Base-by-base conservation (phyloP, 2,797 vertebrate genomes). In the Fratercula arctica region DNA sequence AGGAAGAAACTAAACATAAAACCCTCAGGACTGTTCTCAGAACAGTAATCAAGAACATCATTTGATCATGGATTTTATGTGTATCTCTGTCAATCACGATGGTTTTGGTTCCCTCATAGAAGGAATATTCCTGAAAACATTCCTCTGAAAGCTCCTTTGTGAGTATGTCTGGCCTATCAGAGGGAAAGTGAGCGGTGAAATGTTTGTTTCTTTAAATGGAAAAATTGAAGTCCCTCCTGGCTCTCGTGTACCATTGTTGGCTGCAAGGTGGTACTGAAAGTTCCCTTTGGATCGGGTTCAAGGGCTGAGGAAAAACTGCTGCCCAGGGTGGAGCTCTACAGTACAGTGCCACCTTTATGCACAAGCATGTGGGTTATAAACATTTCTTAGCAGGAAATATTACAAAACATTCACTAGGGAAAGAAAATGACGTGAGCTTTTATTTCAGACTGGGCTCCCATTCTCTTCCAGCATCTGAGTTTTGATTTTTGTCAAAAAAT, bases 231-330 rank as follows among this genome's bases (percentile, higher is more conserved):
- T 83, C 45, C 33, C 25, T 75, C 63, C 96, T 97, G 89, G 91
- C 72, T 25, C 45, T 92, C 0, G 0, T 66, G 61, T 94, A 29
- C 91, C 68, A 88, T 93, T 96, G 95, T 94, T 94, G 93, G 75
- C 76, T 95, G 78, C 89, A 91, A 95, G 89, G 87, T 97, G 96
- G 96, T 96, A 88, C 95, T 93, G 45, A 94, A 96, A 93, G 89
- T 94, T 94, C 83, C 37, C 73, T 86, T 87, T 96, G 94, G 96
- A 86, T 69, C 45, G 53, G 70, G 70, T 69, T 91, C 93, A 95
- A 91, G 87, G 51, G 19, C 75, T 93, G 15, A 66, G 39, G 79
- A 85, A 96, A 91, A 93, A 90, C 11, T 54, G 29, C 54, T 95
- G 80, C 88, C 90, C 78, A 86, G 87, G 76, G 87, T 95, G 96